Percentiles rank a stretch among this genome's conserved stretches.
These are phyloP conservation scores for Threskiornis aethiopicus DNA, from an alignment of 2,797 vertebrate species.

Conservation along the genomic window DNA sequence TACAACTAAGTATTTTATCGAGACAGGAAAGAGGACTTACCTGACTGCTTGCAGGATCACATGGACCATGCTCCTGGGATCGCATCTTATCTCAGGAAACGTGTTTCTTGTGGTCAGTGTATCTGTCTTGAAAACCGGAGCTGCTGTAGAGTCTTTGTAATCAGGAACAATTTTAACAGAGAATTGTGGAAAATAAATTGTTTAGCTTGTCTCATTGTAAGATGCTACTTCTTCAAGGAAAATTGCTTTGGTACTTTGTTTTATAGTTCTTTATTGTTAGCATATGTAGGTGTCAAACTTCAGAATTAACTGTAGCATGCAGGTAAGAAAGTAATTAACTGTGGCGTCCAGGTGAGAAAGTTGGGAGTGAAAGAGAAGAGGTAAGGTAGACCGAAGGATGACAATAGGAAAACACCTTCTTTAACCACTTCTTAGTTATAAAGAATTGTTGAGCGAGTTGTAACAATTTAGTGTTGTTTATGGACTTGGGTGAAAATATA, in stretches of 20 bases:
- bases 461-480: not conserved
- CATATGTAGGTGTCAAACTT: not conserved
- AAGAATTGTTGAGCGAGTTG: not conserved
- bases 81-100: not conserved
- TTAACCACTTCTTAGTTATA: not conserved
- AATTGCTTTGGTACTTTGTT: not conserved
- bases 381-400: not conserved
- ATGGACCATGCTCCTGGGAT: not conserved
- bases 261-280: not conserved
- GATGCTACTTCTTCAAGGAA: not conserved
- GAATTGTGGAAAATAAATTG: not conserved
- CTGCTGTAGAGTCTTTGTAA: not conserved
- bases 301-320: not conserved
- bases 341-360: not conserved
- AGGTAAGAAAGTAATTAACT: not conserved
- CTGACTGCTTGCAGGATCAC: not conserved
- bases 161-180: not conserved
- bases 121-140: not conserved
- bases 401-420: not conserved
- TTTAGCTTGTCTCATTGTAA: not conserved
- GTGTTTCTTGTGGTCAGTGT: not conserved
- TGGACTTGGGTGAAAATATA: not conserved
- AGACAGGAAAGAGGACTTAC: not conserved
- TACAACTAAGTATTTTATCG: fast-evolving
- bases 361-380: not conserved